Percentiles rank a stretch among this genome's conserved stretches.
phyloP scores from a whole-genome alignment of 2,113 vertebrate genomes.

The Percina caprodes region DNA sequence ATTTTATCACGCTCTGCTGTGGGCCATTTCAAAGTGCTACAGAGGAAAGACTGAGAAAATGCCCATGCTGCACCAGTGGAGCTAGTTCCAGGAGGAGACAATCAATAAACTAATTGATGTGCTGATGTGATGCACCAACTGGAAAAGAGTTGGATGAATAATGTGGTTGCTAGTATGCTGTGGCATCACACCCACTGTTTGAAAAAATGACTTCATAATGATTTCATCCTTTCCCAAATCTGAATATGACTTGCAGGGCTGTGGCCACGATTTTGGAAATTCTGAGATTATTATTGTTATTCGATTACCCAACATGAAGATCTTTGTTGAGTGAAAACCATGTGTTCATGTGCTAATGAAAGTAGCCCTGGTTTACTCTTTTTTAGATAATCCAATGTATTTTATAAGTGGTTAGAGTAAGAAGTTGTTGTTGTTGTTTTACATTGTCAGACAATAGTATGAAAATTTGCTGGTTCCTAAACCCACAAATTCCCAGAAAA shows the following conservation, averaged over 20 bases:
- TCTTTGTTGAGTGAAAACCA: neutral
- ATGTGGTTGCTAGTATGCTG: constrained; percentile 34
- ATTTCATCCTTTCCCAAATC: constrained; percentile 10
- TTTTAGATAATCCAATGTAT: too few relatives aligned
- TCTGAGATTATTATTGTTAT: neutral
- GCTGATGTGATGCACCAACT: constrained; percentile 61
- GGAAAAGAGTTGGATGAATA: constrained; percentile 53
- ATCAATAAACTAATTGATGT: constrained; percentile 41
- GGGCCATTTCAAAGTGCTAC: constrained; percentile 13
- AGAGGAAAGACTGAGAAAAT: constrained; percentile 13
- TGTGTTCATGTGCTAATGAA: neutral
- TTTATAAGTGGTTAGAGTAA: neutral
- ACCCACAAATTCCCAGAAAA: neutral
- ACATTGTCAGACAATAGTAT: neutral
- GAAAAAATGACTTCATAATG: constrained; percentile 8
- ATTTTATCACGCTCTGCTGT: neutral
- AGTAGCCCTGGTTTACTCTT: neutral
- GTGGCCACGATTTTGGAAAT: constrained; percentile 2
- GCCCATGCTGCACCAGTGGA: constrained; percentile 4
- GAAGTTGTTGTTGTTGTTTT: too few relatives aligned
- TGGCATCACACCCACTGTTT: constrained; percentile 43
- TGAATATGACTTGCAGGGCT: neutral
- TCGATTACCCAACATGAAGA: neutral
- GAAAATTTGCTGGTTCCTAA: neutral
- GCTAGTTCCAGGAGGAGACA: constrained; percentile 24